phyloP scores from a whole-genome alignment of 2,888 invertebrate species.

The Scelioninae gen. 2 region DNA sequence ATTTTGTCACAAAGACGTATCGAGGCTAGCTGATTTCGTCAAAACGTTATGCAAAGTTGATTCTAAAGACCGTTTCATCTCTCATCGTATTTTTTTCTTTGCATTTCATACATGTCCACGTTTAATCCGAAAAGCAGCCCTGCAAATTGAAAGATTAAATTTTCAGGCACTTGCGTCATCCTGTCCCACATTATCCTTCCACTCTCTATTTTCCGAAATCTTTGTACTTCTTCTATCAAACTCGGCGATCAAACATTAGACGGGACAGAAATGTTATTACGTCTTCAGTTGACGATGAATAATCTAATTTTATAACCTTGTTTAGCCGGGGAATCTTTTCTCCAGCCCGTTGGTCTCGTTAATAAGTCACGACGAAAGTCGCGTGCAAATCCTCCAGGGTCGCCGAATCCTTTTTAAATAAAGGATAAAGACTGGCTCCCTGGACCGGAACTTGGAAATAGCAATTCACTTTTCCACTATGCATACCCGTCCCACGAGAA shows the following conservation, averaged over 20 bases:
- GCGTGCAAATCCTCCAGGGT: constrained; percentile 37
- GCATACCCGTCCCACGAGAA: no score
- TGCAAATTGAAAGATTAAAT: no score
- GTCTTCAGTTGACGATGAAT: constrained; percentile 24
- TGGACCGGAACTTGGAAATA: no score
- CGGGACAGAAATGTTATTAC: constrained; percentile 19
- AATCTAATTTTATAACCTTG: constrained; percentile 32
- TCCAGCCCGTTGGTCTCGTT: constrained; percentile 26
- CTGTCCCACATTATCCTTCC: not conserved
- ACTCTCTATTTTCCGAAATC: not conserved
- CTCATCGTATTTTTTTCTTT: no score
- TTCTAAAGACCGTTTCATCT: no score
- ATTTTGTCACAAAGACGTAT: no score
- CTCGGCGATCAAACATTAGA: constrained; percentile 21
- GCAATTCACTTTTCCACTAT: no score
- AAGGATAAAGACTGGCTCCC: constrained; percentile 18
- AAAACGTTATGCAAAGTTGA: no score
- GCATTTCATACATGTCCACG: no score
- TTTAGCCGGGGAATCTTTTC: constrained; percentile 24
- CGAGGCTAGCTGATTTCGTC: no score
- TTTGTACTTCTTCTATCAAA: constrained; percentile 4
- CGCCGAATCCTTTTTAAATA: constrained; percentile 48
- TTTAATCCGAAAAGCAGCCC: no score
- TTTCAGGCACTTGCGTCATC: no score
- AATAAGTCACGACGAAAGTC: constrained; percentile 38